These are phyloP conservation scores for Andrena minutula DNA, from an alignment of 2,888 invertebrate species.

Conservation along the genomic window DNA sequence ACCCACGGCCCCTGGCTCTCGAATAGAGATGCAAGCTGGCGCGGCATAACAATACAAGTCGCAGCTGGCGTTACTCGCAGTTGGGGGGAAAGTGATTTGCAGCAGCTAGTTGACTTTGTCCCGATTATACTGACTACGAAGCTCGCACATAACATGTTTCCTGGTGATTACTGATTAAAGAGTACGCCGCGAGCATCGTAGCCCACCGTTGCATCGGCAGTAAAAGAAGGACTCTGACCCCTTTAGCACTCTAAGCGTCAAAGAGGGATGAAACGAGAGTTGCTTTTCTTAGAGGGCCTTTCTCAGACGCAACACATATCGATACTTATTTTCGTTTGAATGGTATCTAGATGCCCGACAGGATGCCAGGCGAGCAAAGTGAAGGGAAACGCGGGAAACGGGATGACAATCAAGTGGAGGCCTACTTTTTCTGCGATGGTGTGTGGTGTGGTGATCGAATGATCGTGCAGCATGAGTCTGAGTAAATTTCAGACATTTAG, in stretches of 20 bases:
- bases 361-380: slow-evolving; percentile 13
- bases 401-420: slow-evolving; percentile 52
- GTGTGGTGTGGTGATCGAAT: slow-evolving; percentile 46
- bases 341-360: slow-evolving; percentile 13
- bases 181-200: slow-evolving; percentile 34
- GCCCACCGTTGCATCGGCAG: slow-evolving; percentile 40
- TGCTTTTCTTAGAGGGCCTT: not conserved
- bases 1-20: too few relatives aligned
- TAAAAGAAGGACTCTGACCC: slow-evolving; percentile 49
- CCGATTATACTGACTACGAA: slow-evolving; percentile 35
- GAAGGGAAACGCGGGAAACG: slow-evolving; percentile 38
- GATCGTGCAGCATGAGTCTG: slow-evolving; percentile 56
- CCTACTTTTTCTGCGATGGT: slow-evolving; percentile 62
- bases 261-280: slow-evolving; percentile 1
- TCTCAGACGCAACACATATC: slow-evolving; percentile 2
- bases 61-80: not conserved
- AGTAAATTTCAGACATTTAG: slow-evolving; percentile 35
- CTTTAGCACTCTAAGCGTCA: slow-evolving; percentile 31
- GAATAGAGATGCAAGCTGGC: not conserved
- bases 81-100: not conserved
- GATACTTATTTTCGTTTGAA: slow-evolving; percentile 41
- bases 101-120: not conserved
- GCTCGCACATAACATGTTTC: slow-evolving; percentile 39
- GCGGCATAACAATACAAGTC: not conserved
- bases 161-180: slow-evolving; percentile 11